Base-by-base conservation (phyloP, 2,797 vertebrate genomes). In the Allobates femoralis region DNA sequence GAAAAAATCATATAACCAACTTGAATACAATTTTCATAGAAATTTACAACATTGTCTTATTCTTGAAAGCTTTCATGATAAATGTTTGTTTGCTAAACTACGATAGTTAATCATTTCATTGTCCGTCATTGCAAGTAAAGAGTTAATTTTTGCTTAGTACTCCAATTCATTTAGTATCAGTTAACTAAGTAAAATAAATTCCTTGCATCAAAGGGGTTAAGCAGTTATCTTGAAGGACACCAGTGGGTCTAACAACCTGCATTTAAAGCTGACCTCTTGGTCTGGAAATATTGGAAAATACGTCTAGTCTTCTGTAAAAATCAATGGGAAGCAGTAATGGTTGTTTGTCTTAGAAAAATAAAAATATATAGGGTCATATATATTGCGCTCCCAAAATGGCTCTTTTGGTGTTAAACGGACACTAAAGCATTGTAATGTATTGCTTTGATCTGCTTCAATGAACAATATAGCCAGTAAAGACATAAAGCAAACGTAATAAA, bases 221-320 rank as follows among this genome's bases (percentile, higher is more conserved):
- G 28, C 56, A 66, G 58, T 78, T 84, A 64, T 75, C 74, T 81
- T 74, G 55, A 55, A 87, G 50, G 56, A 84, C 56, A 80, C 77
- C 77, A 32, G 46, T 71, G 53, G 66, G 41, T 81, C 66, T 84
- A 80, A 87, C 46, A 80, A 87, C 81, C 66, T 74, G 46, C 82
- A 50, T 79, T 87, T 80, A 80, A 84, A 81, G 67, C 83, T 87
- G 86, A 87, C 86, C 86, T 84, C 56, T 75, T 30, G 26, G 77
- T 66, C 82, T 84, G 46, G 62, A 87, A 80, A 87, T 87, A 87
- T 87, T 87, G 86, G 86, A 87, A 84, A 87, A 84, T 78, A 56
- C 79, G 67, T 87, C 82, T 80, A 80, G 86, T 64, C 77, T 81
- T 84, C 67, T 84, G 77, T 80, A 87, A 87, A 82, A 87, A 87